Evolutionary conservation across 2,797 vertebrate genomes (phyloP), one percentile per base, ranked within the genome.

Genomic region (Novumbra hubbsi): DNA sequence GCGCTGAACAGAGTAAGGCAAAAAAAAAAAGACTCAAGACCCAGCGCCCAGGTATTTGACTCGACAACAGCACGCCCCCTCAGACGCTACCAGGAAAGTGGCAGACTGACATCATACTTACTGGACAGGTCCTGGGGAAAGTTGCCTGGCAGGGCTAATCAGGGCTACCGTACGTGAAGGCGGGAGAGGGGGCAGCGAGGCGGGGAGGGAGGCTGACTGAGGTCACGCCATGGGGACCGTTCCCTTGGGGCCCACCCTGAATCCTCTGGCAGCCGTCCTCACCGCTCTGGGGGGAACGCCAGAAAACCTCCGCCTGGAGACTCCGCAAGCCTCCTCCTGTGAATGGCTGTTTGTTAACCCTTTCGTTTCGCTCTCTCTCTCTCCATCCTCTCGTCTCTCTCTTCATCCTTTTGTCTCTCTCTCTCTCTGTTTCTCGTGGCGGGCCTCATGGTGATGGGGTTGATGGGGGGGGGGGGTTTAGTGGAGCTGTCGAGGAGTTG

Each of bases 201-300:
- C 41, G 74, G 65, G 38, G 64, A 67, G 72, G 75, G 24, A 64
- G 57, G 48, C 24, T 71, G 65, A 24, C 63, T 80, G 28, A 32
- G 63, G 28, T 65, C 28, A 32, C 27, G 63, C 63, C 63, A 65
- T 65, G 27, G 17, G 27, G 28, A 14, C 62, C 30, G 16, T 21
- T 21, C 17, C 32, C 65, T 3, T 21, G 9, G 55, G n/a, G 21
- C 55, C 55, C 63, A 30, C 63, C 63, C 63, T 9, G 12, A 27
- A 27, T 63, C 27, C 60, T 14, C 60, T 63, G 60, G 27, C 60
- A 63, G 60, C 60, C 60, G 5, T 62, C 57, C 57, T 63, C 60
- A 63, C 21, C 60, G 27, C 60, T 27, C n/a, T 27, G 27, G 24
- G 60, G 24, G 14, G 24, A 28, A 27, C 28, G 27, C 27, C 60